Evolutionary conservation across 2,888 invertebrate genomes (phyloP).

Genomic region (Tridacna crocea): DNA sequence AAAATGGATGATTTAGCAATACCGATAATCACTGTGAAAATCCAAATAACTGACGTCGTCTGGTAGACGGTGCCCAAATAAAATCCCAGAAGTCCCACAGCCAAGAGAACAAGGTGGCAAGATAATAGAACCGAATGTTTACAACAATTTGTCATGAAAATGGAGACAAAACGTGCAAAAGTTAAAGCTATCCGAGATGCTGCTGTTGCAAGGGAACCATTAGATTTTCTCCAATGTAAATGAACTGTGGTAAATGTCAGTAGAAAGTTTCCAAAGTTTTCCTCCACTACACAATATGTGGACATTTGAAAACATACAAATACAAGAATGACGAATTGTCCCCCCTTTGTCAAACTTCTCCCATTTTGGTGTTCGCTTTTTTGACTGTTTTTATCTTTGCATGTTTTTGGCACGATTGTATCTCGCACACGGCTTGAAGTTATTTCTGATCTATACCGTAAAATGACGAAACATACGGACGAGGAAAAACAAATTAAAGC

Average conservation of each 20-base stretch:
- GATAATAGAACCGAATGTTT: not conserved
- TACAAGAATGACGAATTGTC: not conserved
- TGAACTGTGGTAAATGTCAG: conserved; percentile 6
- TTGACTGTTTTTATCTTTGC: not conserved
- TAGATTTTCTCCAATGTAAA: not conserved
- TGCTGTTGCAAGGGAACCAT: not conserved
- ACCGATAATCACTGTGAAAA: not conserved
- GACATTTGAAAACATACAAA: conserved; percentile 7
- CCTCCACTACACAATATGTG: not conserved
- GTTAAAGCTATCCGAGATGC: not conserved
- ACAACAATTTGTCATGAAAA: conserved; percentile 11
- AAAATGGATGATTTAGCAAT: not conserved
- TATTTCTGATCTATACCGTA: not conserved
- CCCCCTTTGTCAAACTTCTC: not conserved
- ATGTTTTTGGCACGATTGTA: too few species aligned
- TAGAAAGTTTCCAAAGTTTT: conserved; percentile 3
- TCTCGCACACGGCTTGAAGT: too few species aligned
- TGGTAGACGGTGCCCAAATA: not conserved
- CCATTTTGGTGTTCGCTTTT: not conserved
- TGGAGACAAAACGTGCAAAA: not conserved
- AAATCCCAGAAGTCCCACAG: not conserved
- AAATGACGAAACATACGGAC: not conserved
- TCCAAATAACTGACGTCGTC: not conserved
- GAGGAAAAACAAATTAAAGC: not conserved
- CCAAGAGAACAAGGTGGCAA: not conserved